Evolutionary conservation across 30 jellyfish, hydroid and myxozoan species (phyloP).

Genomic region (Sanderia malayensis): DNA sequence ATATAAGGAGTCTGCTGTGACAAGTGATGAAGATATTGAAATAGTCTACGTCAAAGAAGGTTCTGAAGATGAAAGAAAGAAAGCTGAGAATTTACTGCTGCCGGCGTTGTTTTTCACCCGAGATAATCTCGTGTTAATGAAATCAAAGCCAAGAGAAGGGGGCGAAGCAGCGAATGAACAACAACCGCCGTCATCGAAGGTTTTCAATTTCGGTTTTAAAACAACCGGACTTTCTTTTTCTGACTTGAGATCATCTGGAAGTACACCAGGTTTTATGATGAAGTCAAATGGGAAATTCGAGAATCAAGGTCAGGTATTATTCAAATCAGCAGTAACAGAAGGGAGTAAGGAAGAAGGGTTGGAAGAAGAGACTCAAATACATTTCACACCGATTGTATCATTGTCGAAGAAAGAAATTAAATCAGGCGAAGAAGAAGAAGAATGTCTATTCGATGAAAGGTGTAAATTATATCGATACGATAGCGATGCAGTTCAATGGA

Average conservation of each 20-base stretch:
- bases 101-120: constrained; percentile 36
- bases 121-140: not conserved
- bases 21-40: too few relatives aligned
- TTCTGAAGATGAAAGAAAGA: constrained; percentile 9
- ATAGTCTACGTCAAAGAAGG: constrained; percentile 45
- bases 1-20: too few relatives aligned
- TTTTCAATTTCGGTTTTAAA: not conserved
- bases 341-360: too few relatives aligned
- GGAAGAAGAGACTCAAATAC: constrained; percentile 14
- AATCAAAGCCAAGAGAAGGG: too few relatives aligned
- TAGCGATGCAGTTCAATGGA: constrained; percentile 65
- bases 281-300: constrained; percentile 13
- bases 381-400: constrained; percentile 85
- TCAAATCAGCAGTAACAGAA: not conserved
- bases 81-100: constrained; percentile 32
- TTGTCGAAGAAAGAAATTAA: constrained; percentile 42
- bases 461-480: constrained; percentile 87
- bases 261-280: constrained; percentile 7
- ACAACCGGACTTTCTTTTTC: constrained; percentile 35
- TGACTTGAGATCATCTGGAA: constrained; percentile 6
- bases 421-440: constrained; percentile 91
- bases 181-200: not conserved
- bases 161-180: not conserved
- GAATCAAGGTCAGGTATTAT: constrained; percentile 34
- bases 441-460: constrained; percentile 62